Base-by-base conservation (phyloP, 2,797 vertebrate species). In the Ambastaia sidthimunki region DNA sequence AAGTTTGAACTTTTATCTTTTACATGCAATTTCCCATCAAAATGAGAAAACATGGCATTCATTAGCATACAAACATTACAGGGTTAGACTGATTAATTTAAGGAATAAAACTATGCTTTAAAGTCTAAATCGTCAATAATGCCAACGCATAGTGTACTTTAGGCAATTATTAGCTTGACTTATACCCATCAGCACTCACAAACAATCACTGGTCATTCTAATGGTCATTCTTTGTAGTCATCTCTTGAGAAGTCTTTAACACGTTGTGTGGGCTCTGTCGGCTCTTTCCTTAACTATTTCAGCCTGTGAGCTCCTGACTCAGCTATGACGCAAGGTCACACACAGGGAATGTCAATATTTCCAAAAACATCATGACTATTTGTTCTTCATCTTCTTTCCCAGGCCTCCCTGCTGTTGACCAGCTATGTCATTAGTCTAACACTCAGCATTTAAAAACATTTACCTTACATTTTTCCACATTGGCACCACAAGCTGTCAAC, bases 291-390 rank as follows among this genome's bases (percentile, higher is more conserved):
- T 11, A 48, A 48, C 57, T 54, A 54, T 19, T 16, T 73, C 37
- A 52, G 18, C 19, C 52, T n/a, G 1, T 74, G 52, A 68, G 48
- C 9, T 68, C 48, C 69, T 66, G 41, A 57, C 34, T 70, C 63
- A 78, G 54, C 47, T 15, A 15, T 54, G 71, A 62, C 59, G 7
- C 62, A 68, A 69, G 76, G 80, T 84, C 68, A 80, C 63, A 57
- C 34, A 28, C 0, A 1, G 73, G 25, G 63, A 80, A 73, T 54
- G 68, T 68, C 34, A 69, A 13, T n/a, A 47, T 50, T 76, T 54
- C 71, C 13, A 69, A 37, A 69, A 71, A 59, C 73, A 71, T 82
- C 52, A n/a, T 63, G 62, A 57, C 44, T 52, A 67, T 84, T 78
- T 75, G 62, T 68, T 54, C 66, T 60, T 48, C 4, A 25, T n/a